These are phyloP conservation scores for Sphaerophoria rueppellii DNA, from an alignment of 2,888 invertebrate species.

Conservation along the genomic window DNA sequence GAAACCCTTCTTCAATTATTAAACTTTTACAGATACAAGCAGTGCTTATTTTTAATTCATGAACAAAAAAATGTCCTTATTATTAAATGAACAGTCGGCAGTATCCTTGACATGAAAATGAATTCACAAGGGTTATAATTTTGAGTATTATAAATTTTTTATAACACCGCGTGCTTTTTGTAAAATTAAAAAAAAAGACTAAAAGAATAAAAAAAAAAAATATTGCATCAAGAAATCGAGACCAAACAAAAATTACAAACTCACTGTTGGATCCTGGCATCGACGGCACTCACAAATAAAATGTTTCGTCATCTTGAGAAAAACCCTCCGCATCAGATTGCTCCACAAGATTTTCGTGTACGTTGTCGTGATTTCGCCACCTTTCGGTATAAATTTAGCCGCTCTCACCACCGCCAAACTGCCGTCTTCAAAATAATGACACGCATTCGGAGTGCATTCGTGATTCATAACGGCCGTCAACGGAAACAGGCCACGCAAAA, in stretches of 20 bases:
- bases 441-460: constrained; percentile 88
- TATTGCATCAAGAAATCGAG: too few species aligned
- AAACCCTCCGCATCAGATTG: constrained; percentile 86
- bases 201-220: too few species aligned
- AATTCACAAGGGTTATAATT: constrained; percentile 15
- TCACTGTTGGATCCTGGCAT: constrained; percentile 88
- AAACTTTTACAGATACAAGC: background rate
- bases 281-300: constrained; percentile 87
- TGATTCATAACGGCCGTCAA: constrained; percentile 88
- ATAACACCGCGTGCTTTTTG: constrained; percentile 13
- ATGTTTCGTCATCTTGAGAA: constrained; percentile 86
- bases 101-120: constrained; percentile 23
- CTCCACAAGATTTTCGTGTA: constrained; percentile 89
- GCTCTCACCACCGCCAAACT: constrained; percentile 86
- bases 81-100: constrained; percentile 5
- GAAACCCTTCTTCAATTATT: background rate
- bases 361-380: constrained; percentile 87
- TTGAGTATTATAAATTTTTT: constrained; percentile 2
- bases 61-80: background rate
- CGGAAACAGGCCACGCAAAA: constrained; percentile 86
- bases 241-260: constrained; percentile 75
- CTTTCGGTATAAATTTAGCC: constrained; percentile 85
- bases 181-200: background rate
- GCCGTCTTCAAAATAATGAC: constrained; percentile 86
- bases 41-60: constrained; percentile 6